Base-by-base conservation (phyloP, 2,113 vertebrate species). In the Triplophysa siluroides region DNA sequence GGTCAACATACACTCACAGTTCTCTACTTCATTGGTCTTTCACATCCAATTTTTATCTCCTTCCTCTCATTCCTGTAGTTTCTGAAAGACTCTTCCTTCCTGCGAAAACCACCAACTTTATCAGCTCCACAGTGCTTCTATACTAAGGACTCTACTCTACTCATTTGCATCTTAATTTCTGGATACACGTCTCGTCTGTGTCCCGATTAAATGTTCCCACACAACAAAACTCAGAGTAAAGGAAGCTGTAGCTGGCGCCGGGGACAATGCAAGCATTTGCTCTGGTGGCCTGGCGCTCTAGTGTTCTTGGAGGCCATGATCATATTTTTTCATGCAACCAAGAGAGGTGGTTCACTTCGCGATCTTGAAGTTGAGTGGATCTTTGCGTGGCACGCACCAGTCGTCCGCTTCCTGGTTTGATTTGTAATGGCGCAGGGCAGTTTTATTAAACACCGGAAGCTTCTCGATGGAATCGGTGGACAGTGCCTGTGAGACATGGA, bases 401-500 rank as follows among this genome's bases (percentile, higher is more conserved):
- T 97, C 95, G 0, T 95, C 95, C 0, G 91, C 95, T 84, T 96
- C 95, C 86, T 95, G 92, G 84, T 85, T 95, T 77, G 93, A 84
- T 85, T 95, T 95, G 87, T 97, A 97, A 89, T 96, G 93, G 45
- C 94, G 92, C 91, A 95, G 92, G 0, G 95, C 94, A 0, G 95
- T 95, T 89, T 95, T 95, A 91, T 96, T 96, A 82, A 95, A 96
- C 56, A 97, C 95, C 0, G 95, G 95, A 78, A 97, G 86, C 41
- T 95, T 90, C 83, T 97, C 95, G 88, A 96, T 94, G 0, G 95
- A 96, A 84, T 97, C 95, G 0, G 94, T 93, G 38, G 95, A 96
- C 84, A 96, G 86, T 2, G 95, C 95, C 95, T 97, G 78, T 23
- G 29, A 29, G 0, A 11, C 71, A 29, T 8, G 45, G 8, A 43